Percentiles rank a stretch among this genome's conserved stretches.
Evolutionary conservation across 2,113 vertebrate genomes (phyloP).

Genomic region (Vidua macroura): DNA sequence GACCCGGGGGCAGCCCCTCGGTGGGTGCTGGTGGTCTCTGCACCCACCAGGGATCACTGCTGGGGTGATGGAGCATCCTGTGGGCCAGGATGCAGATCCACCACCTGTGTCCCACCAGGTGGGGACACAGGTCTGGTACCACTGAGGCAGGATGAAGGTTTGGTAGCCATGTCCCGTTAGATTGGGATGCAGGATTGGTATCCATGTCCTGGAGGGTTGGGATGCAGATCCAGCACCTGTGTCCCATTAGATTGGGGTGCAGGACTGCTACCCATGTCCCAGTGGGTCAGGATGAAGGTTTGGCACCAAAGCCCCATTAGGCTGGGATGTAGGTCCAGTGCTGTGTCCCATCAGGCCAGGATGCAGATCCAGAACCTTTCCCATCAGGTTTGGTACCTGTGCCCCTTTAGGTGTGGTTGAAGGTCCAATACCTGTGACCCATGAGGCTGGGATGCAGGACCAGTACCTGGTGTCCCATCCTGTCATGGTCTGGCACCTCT

Average conservation of each 20-base stretch:
- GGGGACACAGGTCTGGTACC: rapidly evolving
- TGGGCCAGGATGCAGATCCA: rapidly evolving
- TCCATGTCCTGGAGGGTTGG: no score
- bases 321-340: neutral
- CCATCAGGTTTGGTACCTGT: rapidly evolving
- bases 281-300: neutral
- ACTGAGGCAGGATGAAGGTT: neutral
- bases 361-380: neutral
- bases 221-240: no score
- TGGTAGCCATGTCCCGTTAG: rapidly evolving
- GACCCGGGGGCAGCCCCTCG: neutral
- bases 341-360: neutral
- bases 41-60: rapidly evolving
- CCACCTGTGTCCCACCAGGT: rapidly evolving
- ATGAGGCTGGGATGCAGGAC: neutral
- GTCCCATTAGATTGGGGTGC: neutral
- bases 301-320: rapidly evolving
- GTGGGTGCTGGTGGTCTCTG: neutral
- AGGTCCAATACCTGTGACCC: no score
- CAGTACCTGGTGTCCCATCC: rapidly evolving
- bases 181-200: neutral
- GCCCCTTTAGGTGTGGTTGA: no score
- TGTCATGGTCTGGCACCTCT: rapidly evolving
- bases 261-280: neutral
- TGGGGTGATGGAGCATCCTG: neutral